Conservation (phyloP, 2,888 invertebrate genomes). For the Caenorhabditis drosophilae region DNA sequence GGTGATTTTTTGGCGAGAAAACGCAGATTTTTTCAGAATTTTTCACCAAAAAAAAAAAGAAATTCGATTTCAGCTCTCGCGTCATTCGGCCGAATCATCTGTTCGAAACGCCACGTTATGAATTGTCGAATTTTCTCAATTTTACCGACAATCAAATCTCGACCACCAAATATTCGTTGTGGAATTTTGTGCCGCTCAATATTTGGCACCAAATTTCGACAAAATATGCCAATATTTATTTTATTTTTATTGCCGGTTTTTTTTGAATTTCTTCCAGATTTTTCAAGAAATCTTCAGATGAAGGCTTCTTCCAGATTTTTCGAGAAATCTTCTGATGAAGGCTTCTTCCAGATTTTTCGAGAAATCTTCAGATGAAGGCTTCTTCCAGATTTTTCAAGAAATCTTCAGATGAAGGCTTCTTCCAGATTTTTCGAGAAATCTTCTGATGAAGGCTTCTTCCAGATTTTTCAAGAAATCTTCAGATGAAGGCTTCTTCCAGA, state of each 20-base stretch:
- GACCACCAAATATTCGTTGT: conserved; percentile 92
- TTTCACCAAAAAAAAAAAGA: conserved; percentile 1
- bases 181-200: conserved; percentile 90
- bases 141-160: conserved; percentile 84
- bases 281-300: too few species aligned
- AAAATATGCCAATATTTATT: conserved; percentile 94
- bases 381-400: too few species aligned
- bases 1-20: conserved; percentile 16
- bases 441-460: too few species aligned
- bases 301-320: too few species aligned
- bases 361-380: too few species aligned
- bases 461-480: too few species aligned
- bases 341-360: too few species aligned
- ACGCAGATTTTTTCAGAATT: background rate
- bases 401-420: too few species aligned
- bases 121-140: conserved; percentile 63
- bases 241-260: conserved; percentile 87
- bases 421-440: too few species aligned
- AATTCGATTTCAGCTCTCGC: conserved; percentile 32
- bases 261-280: conserved; percentile 81
- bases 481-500: too few species aligned
- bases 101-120: conserved; percentile 49
- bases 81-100: conserved; percentile 44
- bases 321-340: too few species aligned
- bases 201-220: conserved; percentile 80